Evolutionary conservation across 1,140 invertebrate species (phyloP).

Genomic region (Drosophila insularis): DNA sequence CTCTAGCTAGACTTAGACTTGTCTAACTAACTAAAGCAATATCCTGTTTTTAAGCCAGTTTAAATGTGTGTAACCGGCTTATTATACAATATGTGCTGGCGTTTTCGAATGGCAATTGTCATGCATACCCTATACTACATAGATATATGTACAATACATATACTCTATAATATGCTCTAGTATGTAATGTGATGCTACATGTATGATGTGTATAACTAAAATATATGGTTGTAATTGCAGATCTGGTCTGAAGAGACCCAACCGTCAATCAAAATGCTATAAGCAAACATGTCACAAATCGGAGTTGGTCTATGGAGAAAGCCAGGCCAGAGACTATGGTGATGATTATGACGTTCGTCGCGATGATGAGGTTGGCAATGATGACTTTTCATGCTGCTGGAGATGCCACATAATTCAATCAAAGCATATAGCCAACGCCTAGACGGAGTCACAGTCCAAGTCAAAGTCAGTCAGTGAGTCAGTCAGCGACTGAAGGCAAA

Average conservation of each 20-base stretch:
- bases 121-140: conserved; percentile 23
- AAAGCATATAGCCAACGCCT: conserved; percentile 44
- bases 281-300: conserved; percentile 17
- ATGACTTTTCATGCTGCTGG: conserved; percentile 21
- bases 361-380: conserved; percentile 6
- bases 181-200: not conserved
- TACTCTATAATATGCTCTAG: too few relatives aligned
- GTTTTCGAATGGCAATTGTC: not conserved
- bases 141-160: too few relatives aligned
- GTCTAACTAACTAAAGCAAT: conserved; percentile 52
- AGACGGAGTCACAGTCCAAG: conserved; percentile 35
- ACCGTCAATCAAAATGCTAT: conserved; percentile 56
- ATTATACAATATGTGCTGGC: conserved; percentile 60
- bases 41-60: conserved; percentile 55
- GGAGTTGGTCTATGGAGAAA: conserved; percentile 22
- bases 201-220: not conserved
- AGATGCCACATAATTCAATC: conserved; percentile 59
- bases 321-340: conserved; percentile 13
- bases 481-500: conserved; percentile 39
- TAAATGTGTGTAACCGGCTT: conserved; percentile 42
- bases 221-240: conserved; percentile 56
- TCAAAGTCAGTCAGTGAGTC: conserved; percentile 68
- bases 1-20: conserved; percentile 6
- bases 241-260: conserved; percentile 24
- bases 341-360: conserved; percentile 27